Evolutionary conservation across 2,888 invertebrate genomes (phyloP), one percentile per base, ranked within the genome.

Genomic region (Acronicta aceris): DNA sequence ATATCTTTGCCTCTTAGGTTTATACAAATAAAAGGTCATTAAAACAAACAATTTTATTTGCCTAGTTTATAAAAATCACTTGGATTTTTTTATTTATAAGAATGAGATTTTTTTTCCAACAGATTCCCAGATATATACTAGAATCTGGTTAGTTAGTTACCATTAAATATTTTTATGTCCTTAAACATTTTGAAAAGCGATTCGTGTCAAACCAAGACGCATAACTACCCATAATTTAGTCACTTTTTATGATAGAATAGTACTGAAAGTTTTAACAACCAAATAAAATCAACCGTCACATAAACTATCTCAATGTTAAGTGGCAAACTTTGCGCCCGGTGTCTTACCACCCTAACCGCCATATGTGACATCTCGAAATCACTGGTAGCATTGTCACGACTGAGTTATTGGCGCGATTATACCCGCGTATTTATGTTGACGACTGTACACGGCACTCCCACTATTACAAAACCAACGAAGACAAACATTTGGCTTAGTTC

Each of bases 331-430:
- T 15, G 30, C 55, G 16, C 66, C 57, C 65, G 27, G 61, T 84
- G 75, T 72, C 16, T 33, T 50, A 21, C 60, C 62, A 40, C n/a
- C 78, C 59, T 57, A 25, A 58, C 59, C 59, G 41, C 74, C 84
- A 84, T 74, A 81, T 85, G 84, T 77, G 79, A 73, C 80, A 69
- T 78, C 82, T 83, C 83, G 66, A 78, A 81, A 82, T 82, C 82
- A 79, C 79, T 81, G 74, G 78, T 76, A 74, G 68, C 71, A 76
- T 74, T 78, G 77, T 77, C 77, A 78, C 62, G 59, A 65, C 65
- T 74, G 78, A 81, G 77, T 82, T 79, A 82, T 81, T 63, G 78
- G 66, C 59, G 71, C 71, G 73, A 81, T 82, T 81, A 83, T 81
- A 79, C 65, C 65, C 69, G 63, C 74, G 65, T 58, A 70, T 69